A percentile compares a stretch with the other conserved stretches of the same genome.
These are phyloP conservation scores for Aphidius ervi DNA, from an alignment of 1,140 invertebrate genomes.

Conservation along the genomic window DNA sequence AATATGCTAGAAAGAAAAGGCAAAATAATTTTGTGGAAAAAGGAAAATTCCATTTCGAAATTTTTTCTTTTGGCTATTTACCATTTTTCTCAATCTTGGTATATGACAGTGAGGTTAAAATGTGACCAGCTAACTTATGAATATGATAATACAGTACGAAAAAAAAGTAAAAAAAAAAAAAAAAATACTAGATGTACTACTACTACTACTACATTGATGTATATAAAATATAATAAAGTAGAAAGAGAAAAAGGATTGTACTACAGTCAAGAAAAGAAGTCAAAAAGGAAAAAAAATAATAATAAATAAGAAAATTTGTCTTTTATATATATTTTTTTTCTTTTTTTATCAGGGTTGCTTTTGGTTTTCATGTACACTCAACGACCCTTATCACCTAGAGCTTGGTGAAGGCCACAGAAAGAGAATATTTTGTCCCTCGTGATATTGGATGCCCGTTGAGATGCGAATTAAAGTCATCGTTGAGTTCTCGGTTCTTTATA, in stretches of 20 bases:
- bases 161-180: conserved; percentile 10
- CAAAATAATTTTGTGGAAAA: no score
- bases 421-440: conserved; percentile 5
- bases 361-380: background rate
- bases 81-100: conserved; percentile 15
- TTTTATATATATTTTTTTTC: background rate
- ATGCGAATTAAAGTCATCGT: conserved; percentile 26
- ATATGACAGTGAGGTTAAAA: conserved; percentile 1
- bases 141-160: conserved; percentile 33
- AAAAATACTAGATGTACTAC: conserved; percentile 4
- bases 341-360: background rate
- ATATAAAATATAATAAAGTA: no score
- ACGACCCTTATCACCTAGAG: conserved; percentile 4
- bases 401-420: background rate
- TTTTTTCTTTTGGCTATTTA: background rate
- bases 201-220: no score
- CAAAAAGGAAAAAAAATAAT: no score
- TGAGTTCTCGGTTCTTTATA: background rate
- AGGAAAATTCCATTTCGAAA: background rate
- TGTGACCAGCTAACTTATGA: conserved; percentile 31
- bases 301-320: no score
- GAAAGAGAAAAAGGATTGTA: no score
- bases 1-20: no score
- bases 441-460: conserved; percentile 25
- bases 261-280: no score